Evolutionary conservation across 35 echinoderm and acorn worm species (phyloP).

Genomic region (Heliocidaris erythrogramma): DNA sequence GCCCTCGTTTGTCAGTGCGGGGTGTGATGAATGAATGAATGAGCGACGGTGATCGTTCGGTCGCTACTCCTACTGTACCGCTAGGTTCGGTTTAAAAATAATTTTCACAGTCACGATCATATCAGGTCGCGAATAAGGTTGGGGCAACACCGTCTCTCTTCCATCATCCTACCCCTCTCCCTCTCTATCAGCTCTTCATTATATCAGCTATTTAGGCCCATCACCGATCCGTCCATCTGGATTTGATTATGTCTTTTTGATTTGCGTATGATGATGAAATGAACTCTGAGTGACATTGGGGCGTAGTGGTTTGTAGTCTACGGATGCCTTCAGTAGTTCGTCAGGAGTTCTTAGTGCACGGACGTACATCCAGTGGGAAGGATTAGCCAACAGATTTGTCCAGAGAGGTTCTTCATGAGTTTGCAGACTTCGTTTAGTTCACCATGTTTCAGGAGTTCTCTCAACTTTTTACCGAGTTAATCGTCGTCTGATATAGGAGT

Average conservation of each 20-base stretch:
- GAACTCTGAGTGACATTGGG: conserved; percentile 14
- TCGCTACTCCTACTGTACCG: too few species aligned
- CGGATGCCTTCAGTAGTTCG: conserved; percentile 8
- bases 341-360: background rate
- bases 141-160: background rate
- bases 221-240: background rate
- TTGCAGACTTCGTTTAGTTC: background rate
- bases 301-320: background rate
- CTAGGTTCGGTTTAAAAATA: background rate
- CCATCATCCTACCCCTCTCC: background rate
- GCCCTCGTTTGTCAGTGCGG: background rate
- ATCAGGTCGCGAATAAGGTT: background rate
- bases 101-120: background rate
- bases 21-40: background rate
- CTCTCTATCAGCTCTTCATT: conserved; percentile 3
- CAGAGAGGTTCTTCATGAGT: background rate
- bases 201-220: background rate
- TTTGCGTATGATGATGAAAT: conserved; percentile 18
- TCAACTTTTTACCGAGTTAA: background rate
- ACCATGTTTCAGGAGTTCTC: background rate
- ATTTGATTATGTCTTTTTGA: conserved; percentile 14
- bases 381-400: background rate
- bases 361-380: background rate
- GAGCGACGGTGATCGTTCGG: background rate
- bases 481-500: background rate